These are phyloP conservation scores for Tympanuchus pallidicinctus DNA, from an alignment of 2,113 vertebrate genomes.

Conservation along the genomic window DNA sequence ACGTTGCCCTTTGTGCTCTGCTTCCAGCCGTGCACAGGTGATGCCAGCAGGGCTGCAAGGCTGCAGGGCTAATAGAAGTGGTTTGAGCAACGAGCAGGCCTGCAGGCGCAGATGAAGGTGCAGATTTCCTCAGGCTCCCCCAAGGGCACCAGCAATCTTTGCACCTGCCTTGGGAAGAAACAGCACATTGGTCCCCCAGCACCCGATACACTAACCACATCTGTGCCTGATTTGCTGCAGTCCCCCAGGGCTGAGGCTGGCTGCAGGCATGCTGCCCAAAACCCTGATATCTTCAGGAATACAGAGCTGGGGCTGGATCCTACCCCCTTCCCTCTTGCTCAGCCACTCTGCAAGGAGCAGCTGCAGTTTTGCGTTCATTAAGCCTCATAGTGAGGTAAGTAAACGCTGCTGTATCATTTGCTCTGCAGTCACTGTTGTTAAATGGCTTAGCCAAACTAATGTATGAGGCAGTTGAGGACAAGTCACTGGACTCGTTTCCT, in stretches of 20 bases:
- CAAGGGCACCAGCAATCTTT: not conserved
- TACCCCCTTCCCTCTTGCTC: not conserved
- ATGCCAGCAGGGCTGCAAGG: accelerated
- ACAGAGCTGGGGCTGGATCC: not conserved
- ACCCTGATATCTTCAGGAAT: not conserved
- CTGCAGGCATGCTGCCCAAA: not conserved
- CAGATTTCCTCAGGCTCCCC: not conserved
- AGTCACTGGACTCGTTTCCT: not conserved
- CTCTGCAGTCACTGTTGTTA: not conserved
- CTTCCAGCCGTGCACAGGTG: not conserved
- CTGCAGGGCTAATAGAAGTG: not conserved
- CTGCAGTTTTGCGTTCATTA: not conserved
- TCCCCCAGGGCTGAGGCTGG: not conserved
- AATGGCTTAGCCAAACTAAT: not conserved
- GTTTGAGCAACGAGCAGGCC: not conserved
- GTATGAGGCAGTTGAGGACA: not conserved
- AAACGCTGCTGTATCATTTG: not conserved
- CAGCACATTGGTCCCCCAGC: not conserved
- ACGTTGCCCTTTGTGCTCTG: not conserved
- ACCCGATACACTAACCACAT: not conserved
- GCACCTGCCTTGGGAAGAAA: not conserved
- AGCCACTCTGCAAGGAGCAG: not conserved
- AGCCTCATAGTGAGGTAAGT: not conserved
- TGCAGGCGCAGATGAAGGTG: not conserved
- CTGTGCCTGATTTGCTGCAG: accelerated